phyloP scores from a whole-genome alignment of 2,888 invertebrate species.

The Trichopoda pennipes region DNA sequence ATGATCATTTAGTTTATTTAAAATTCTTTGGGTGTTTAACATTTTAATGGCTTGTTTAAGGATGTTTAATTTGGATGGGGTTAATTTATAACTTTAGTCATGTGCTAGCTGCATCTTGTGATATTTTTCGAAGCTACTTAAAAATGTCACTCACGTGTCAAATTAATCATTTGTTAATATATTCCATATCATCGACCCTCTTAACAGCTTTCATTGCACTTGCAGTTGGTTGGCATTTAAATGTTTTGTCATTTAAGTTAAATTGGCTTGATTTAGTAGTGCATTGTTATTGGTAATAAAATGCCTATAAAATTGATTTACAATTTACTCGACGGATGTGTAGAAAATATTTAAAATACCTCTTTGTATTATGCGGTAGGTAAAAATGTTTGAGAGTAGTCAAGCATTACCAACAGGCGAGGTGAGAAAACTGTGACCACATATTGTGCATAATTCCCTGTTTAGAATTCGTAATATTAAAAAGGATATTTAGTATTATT shows the following conservation, averaged over 20 bases:
- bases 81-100: constrained; percentile 58
- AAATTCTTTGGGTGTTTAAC: constrained; percentile 40
- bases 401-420: neutral
- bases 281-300: constrained; percentile 50
- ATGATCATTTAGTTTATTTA: constrained; percentile 36
- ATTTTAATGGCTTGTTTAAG: constrained; percentile 62
- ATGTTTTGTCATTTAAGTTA: constrained; percentile 39
- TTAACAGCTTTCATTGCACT: constrained; percentile 2
- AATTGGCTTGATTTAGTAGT: constrained; percentile 66
- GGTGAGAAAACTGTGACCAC: constrained; percentile 23
- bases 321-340: constrained; percentile 11
- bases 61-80: constrained; percentile 64
- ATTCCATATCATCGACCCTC: neutral
- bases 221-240: constrained; percentile 7
- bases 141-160: constrained; percentile 74
- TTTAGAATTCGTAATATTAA: neutral
- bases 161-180: constrained; percentile 71
- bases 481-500: neutral
- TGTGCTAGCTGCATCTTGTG: neutral
- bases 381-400: neutral
- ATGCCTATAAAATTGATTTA: constrained; percentile 60
- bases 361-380: constrained; percentile 62
- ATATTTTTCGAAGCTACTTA: constrained; percentile 53
- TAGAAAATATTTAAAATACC: constrained; percentile 1
- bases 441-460: neutral